phyloP scores from a whole-genome alignment of 2,888 invertebrate genomes.

The Conops quadrifasciatus region DNA sequence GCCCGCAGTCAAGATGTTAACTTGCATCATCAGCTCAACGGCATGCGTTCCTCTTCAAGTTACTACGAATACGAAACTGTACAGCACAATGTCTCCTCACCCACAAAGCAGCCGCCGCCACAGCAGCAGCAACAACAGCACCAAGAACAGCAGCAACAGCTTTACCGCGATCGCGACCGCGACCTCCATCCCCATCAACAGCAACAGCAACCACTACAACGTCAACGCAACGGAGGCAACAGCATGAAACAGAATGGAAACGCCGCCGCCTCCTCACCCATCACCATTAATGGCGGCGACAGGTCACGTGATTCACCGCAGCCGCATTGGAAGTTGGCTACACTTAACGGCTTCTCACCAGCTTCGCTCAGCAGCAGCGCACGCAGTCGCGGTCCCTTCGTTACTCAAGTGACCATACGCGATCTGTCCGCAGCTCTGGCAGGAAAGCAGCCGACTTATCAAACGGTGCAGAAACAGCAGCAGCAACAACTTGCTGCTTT shows the following conservation, averaged over 20 bases:
- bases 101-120: conserved; percentile 49
- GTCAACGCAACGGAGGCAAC: conserved; percentile 53
- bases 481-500: conserved; percentile 39
- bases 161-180: background rate
- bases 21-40: conserved; percentile 51
- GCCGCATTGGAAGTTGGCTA: conserved; percentile 61
- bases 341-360: conserved; percentile 61
- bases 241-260: conserved; percentile 50
- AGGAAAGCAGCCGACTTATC: conserved; percentile 57
- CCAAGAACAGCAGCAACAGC: conserved; percentile 51
- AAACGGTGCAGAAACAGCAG: conserved; percentile 57
- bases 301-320: conserved; percentile 58
- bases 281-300: conserved; percentile 47
- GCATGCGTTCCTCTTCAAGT: conserved; percentile 78
- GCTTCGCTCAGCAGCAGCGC: conserved; percentile 61
- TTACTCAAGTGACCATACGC: conserved; percentile 72
- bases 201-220: conserved; percentile 55
- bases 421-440: conserved; percentile 61
- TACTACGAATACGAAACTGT: conserved; percentile 87
- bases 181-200: conserved; percentile 46
- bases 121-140: conserved; percentile 52
- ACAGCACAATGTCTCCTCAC: conserved; percentile 68
- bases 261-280: conserved; percentile 38
- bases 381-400: conserved; percentile 69
- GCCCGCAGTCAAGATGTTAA: conserved; percentile 70